Base-by-base conservation (phyloP, 2,888 invertebrate genomes). In the Drosophila anomalipes region DNA sequence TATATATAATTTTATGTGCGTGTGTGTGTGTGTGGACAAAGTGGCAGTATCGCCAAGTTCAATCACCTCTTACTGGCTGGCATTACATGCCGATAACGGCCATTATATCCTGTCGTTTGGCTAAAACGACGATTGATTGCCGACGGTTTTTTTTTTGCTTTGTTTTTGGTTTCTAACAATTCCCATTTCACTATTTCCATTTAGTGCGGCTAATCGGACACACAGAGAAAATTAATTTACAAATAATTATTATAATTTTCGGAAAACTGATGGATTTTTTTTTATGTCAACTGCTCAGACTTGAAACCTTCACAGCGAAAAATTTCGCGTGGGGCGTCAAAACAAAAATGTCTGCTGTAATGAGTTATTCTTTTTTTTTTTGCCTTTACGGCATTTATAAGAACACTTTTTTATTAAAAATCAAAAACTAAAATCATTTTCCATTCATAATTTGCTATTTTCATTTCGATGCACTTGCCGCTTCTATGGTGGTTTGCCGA, bases 21-120 rank as follows among this genome's bases (percentile, higher is more conserved):
- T 58, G 41, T 56, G 2, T 63, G 12, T 47, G 19, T 41, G 47
- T 33, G 26, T 54, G 58, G 4, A 14, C 33, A 47, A 63, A 57
- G 64, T 68, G 67, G 80, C 72, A 69, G 58, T 69, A 73, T 59
- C 69, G 77, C 69, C 57, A 77, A 70, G 85, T 86, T 88, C 85
- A 86, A 82, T 88, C 82, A 86, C 88, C 85, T 83, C 61, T 72
- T 62, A 28, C 56, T 39, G 47, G 44, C 47, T 78, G 79, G 73
- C 86, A 75, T 87, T 85, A 81, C 83, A 78, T 73, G 74, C 77
- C 86, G 80, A 73, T 86, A 79, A 80, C 72, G 73, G 68, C 49
- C 71, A 76, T 79, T 72, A 86, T 84, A 84, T 82, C 87, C 71
- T 80, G 79, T 67, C 67, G 70, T 53, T 58, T 62, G 66, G 28